Evolutionary conservation across 2,113 vertebrate species (phyloP).

Genomic region (Struthidea cinerea): DNA sequence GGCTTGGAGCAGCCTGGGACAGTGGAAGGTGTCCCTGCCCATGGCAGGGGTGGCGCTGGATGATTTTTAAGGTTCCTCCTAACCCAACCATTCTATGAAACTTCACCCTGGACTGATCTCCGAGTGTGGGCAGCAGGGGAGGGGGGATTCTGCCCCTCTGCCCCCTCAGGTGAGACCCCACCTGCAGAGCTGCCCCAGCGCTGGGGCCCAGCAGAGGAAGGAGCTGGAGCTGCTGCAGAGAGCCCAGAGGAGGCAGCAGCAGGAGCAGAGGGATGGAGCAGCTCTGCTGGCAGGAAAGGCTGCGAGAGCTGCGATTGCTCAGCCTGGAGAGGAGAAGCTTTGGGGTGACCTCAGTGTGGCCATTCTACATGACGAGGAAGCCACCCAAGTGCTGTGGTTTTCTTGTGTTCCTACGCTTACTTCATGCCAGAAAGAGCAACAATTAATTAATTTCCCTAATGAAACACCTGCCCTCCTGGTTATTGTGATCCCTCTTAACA

Average conservation of each 20-base stretch:
- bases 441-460: not conserved
- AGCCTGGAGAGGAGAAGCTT: not conserved
- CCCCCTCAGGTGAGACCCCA: not conserved
- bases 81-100: not conserved
- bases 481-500: not conserved
- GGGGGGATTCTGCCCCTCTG: not conserved
- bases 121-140: accelerated
- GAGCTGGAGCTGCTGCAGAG: not conserved
- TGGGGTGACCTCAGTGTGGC: accelerated
- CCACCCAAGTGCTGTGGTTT: not conserved
- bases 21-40: not conserved
- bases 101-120: accelerated
- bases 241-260: not conserved
- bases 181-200: not conserved
- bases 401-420: not conserved
- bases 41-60: accelerated
- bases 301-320: not conserved
- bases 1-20: not conserved
- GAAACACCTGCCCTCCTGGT: not conserved
- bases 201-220: not conserved
- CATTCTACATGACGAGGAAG: not conserved
- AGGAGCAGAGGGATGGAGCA: not conserved
- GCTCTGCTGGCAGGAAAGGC: not conserved
- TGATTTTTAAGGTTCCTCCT: accelerated
- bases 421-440: not conserved